Conservation (phyloP, 2,113 vertebrate species). For the Podilymbus podiceps region DNA sequence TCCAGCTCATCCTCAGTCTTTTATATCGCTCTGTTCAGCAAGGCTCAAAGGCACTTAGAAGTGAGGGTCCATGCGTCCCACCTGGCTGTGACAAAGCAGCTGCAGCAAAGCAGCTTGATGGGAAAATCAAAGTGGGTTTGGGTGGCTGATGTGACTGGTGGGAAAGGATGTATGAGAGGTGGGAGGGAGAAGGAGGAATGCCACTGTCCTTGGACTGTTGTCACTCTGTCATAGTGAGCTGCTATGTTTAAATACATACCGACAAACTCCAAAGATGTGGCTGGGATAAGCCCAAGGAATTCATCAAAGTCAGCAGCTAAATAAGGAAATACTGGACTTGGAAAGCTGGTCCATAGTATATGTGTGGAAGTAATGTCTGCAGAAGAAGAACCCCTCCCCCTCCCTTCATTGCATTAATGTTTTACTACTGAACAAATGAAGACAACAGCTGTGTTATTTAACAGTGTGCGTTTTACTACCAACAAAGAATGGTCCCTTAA, state of each 20-base stretch:
- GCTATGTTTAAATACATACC: neutral
- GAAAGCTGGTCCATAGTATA: neutral
- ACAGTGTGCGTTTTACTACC: neutral
- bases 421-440: slow-evolving; percentile 25
- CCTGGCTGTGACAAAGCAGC: neutral
- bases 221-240: neutral
- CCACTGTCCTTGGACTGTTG: neutral
- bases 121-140: neutral
- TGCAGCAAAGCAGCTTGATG: neutral
- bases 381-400: slow-evolving; percentile 22
- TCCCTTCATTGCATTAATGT: neutral
- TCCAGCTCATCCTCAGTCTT: neutral
- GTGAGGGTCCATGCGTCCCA: neutral
- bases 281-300: neutral
- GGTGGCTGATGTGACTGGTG: neutral
- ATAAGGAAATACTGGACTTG: neutral
- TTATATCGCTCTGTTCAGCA: neutral
- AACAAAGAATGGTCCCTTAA: neutral
- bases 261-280: neutral
- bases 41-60: neutral
- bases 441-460: slow-evolving; percentile 56
- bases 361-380: neutral
- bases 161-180: neutral
- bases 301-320: neutral
- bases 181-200: neutral